phyloP scores from a whole-genome alignment of 2,113 vertebrate species.

The Pungitius pungitius region DNA sequence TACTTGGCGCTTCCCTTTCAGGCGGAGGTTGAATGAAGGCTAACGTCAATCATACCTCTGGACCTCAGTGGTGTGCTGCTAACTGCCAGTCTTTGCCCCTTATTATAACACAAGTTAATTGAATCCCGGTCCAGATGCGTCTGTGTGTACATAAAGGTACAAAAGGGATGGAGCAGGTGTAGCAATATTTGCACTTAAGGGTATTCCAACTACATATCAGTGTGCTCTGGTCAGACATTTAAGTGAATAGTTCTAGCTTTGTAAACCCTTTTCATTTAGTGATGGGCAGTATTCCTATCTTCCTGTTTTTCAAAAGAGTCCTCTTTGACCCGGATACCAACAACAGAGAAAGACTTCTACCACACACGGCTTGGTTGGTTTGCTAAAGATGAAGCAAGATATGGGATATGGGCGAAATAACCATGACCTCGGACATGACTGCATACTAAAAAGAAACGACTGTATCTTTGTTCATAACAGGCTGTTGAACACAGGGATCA shows the following conservation, averaged over 20 bases:
- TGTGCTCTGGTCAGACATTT: constrained; percentile 77
- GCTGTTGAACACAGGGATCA: constrained; percentile 74
- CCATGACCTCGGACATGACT: constrained; percentile 79
- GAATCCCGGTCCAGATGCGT: constrained; percentile 80
- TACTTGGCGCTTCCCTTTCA: constrained; percentile 75
- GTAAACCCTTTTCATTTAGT: constrained; percentile 79
- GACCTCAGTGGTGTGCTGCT: constrained; percentile 72
- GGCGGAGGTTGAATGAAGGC: constrained; percentile 75
- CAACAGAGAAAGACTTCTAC: constrained; percentile 73
- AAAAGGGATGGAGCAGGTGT: constrained; percentile 81
- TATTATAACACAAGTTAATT: constrained; percentile 84
- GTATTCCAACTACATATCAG: constrained; percentile 77
- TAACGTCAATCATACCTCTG: constrained; percentile 74
- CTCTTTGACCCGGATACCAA: constrained; percentile 82
- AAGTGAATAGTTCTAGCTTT: constrained; percentile 74
- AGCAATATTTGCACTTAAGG: constrained; percentile 76
- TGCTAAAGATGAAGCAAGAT: constrained; percentile 76
- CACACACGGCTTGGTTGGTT: constrained; percentile 58
- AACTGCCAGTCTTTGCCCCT: constrained; percentile 76
- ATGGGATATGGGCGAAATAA: constrained; percentile 80
- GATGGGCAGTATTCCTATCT: constrained; percentile 78
- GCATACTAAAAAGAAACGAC: constrained; percentile 76
- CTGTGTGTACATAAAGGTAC: constrained; percentile 66
- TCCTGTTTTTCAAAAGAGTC: constrained; percentile 82
- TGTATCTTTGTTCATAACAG: constrained; percentile 69